Evolutionary conservation across 2,113 vertebrate genomes (phyloP).

Genomic region (Marcusenius ussheri): DNA sequence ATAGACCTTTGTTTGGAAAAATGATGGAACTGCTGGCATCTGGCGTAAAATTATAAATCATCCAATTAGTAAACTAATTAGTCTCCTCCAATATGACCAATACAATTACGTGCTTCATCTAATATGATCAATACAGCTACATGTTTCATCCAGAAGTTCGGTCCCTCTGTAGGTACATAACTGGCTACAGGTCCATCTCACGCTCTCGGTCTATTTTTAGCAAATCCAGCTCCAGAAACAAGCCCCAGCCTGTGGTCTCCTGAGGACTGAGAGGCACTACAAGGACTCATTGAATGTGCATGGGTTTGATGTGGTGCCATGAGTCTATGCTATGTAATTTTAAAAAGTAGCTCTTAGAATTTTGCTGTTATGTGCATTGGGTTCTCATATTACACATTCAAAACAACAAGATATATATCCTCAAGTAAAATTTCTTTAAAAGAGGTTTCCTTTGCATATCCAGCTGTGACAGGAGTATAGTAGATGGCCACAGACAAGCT

Average conservation of each 20-base stretch:
- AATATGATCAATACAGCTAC: not conserved
- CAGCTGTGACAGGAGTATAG: not conserved
- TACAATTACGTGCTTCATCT: not conserved
- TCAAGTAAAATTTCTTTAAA: not conserved
- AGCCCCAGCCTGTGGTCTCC: not conserved
- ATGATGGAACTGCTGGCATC: not conserved
- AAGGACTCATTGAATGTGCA: not conserved
- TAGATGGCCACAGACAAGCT: not conserved
- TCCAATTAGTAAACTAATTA: not conserved
- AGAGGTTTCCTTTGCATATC: not conserved
- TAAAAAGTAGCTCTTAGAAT: not conserved
- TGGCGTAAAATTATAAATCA: not conserved
- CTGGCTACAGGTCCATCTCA: not conserved
- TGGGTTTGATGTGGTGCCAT: not conserved
- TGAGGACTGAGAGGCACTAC: not conserved
- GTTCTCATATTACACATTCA: not conserved
- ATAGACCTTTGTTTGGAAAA: not conserved
- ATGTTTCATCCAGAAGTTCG: not conserved
- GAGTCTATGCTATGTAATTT: not conserved
- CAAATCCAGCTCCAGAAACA: not conserved
- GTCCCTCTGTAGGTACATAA: not conserved
- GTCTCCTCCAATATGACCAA: not conserved
- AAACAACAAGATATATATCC: not conserved
- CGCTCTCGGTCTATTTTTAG: slow-evolving; percentile 1
- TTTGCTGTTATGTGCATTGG: not conserved